Percentiles rank a stretch among this genome's conserved stretches.
Evolutionary conservation across 2,113 vertebrate species (phyloP).

Genomic region (Sceloporus tristichus): DNA sequence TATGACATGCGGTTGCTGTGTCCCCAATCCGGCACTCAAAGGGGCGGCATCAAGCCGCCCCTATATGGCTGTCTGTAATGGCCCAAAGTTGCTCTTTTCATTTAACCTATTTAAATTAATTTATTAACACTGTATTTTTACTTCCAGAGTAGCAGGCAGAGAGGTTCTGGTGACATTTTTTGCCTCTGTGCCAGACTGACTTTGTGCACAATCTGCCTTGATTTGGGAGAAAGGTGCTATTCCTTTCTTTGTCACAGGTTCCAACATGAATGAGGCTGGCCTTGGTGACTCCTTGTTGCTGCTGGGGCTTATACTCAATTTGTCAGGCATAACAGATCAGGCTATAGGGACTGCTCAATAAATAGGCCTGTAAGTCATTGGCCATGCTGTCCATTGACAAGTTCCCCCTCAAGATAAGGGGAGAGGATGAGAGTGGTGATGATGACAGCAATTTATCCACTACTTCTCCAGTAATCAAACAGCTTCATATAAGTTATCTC

Average conservation of each 20-base stretch:
- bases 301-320: neutral
- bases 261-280: neutral
- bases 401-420: neutral
- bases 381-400: neutral
- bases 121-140: neutral
- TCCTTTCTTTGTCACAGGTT: neutral
- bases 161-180: neutral
- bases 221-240: neutral
- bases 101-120: neutral
- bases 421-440: neutral
- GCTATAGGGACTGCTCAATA: neutral
- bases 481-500: neutral
- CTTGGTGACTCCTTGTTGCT: neutral
- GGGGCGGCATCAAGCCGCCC: too few relatives aligned
- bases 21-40: too few relatives aligned
- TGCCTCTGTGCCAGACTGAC: neutral
- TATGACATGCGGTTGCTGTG: too few relatives aligned
- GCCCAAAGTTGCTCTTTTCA: neutral
- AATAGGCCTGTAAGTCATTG: neutral
- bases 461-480: neutral
- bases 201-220: neutral
- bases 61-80: too few relatives aligned
- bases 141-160: too few relatives aligned
- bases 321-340: neutral
- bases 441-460: neutral